Percentiles rank a stretch among this genome's conserved stretches.
Conservation (phyloP, 2,888 invertebrate genomes). For the Drosophila multiciliata region DNA sequence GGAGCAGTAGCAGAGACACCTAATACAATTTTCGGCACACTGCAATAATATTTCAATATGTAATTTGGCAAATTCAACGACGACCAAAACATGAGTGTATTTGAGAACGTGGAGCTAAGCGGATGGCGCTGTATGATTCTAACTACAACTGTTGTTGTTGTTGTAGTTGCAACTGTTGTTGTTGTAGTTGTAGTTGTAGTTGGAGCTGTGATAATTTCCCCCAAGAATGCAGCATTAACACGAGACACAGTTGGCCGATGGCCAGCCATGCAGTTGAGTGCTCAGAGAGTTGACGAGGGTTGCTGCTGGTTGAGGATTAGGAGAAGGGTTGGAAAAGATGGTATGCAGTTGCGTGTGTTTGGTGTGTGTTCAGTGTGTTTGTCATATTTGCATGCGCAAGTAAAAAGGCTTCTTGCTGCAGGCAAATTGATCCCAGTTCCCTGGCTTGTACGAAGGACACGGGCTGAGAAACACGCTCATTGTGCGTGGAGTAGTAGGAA, state of each 20-base stretch:
- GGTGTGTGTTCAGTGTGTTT: slow-evolving; percentile 55
- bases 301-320: neutral
- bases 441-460: slow-evolving; percentile 76
- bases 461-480: slow-evolving; percentile 31
- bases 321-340: slow-evolving; percentile 7
- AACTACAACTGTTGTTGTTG: slow-evolving; percentile 56
- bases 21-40: slow-evolving; percentile 71
- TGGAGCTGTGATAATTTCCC: slow-evolving; percentile 82
- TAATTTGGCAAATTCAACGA: slow-evolving; percentile 72
- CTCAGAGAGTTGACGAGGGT: slow-evolving; percentile 26
- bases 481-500: slow-evolving; percentile 35
- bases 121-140: slow-evolving; percentile 6
- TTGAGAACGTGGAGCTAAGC: slow-evolving; percentile 20
- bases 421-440: slow-evolving; percentile 82
- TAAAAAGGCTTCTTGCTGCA: slow-evolving; percentile 79
- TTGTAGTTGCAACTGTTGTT: slow-evolving; percentile 55
- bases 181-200: slow-evolving; percentile 1
- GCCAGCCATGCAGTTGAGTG: slow-evolving; percentile 55
- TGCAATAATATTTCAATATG: slow-evolving; percentile 81
- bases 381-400: slow-evolving; percentile 80
- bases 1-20: slow-evolving; percentile 33
- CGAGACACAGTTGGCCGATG: slow-evolving; percentile 75
- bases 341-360: slow-evolving; percentile 20
- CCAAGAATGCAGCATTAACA: slow-evolving; percentile 81
- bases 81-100: slow-evolving; percentile 21